phyloP scores from a whole-genome alignment of 2,888 invertebrate genomes.

The Aplocera efformata region DNA sequence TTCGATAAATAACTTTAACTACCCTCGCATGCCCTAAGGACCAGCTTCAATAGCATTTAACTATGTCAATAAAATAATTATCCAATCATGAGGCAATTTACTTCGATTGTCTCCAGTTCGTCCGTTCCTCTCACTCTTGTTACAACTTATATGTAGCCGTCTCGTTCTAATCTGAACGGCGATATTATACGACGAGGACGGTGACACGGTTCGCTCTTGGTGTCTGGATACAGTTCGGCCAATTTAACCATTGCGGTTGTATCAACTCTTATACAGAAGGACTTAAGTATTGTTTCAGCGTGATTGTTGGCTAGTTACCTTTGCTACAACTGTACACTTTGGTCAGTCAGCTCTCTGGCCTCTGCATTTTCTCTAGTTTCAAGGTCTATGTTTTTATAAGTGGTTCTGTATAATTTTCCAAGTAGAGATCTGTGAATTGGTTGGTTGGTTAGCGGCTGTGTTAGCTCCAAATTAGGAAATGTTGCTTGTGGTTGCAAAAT shows the following conservation, averaged over 20 bases:
- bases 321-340: constrained; percentile 46
- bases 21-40: constrained; percentile 43
- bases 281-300: constrained; percentile 18
- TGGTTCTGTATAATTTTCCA: constrained; percentile 42
- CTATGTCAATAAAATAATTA: constrained; percentile 78
- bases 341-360: constrained; percentile 48
- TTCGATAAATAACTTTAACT: constrained; percentile 39
- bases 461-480: constrained; percentile 21
- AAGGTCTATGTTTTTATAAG: constrained; percentile 45
- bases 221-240: constrained; percentile 44
- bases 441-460: constrained; percentile 28
- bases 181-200: constrained; percentile 56
- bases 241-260: constrained; percentile 22
- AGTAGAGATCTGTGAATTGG: constrained; percentile 45
- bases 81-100: constrained; percentile 77
- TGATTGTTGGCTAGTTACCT: not conserved
- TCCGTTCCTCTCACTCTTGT: constrained; percentile 37
- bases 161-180: constrained; percentile 44
- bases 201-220: constrained; percentile 52
- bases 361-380: constrained; percentile 56
- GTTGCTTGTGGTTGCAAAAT: not conserved
- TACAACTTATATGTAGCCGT: constrained; percentile 25
- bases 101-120: constrained; percentile 55
- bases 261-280: not conserved
- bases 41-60: constrained; percentile 60